These are phyloP conservation scores for Tetramorium bicarinatum DNA, from an alignment of 2,888 invertebrate genomes.

Conservation along the genomic window DNA sequence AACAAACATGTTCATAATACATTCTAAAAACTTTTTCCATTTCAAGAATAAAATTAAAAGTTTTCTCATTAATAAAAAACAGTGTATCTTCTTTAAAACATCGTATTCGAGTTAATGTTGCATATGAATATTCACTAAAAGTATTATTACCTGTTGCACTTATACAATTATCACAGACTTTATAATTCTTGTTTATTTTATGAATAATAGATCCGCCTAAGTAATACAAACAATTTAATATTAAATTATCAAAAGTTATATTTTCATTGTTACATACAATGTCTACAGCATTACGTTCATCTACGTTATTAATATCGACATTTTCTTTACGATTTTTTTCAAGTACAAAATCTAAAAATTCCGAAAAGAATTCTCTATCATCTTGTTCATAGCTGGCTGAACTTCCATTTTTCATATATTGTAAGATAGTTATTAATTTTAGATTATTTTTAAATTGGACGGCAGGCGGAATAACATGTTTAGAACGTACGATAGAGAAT, in stretches of 20 bases:
- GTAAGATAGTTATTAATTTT: background rate
- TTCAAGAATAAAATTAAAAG: too few relatives aligned
- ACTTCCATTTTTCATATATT: background rate
- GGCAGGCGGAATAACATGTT: background rate
- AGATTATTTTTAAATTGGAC: conserved; percentile 7
- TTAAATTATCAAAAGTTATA: background rate
- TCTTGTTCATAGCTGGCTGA: background rate
- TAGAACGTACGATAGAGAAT: too few relatives aligned
- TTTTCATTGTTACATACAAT: background rate
- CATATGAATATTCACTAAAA: too few relatives aligned
- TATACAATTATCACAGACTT: background rate
- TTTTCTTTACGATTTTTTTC: background rate
- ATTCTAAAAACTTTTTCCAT: too few relatives aligned
- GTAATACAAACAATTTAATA: background rate
- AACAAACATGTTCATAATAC: too few relatives aligned
- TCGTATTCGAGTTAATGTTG: too few relatives aligned
- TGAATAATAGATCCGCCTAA: background rate
- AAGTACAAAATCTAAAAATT: background rate
- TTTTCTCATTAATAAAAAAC: too few relatives aligned
- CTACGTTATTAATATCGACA: background rate
- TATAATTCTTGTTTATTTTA: background rate
- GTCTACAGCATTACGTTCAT: too few relatives aligned
- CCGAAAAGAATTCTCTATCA: background rate
- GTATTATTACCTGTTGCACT: too few relatives aligned
- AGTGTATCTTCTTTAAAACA: too few relatives aligned